Percentiles rank a stretch among this genome's conserved stretches.
These are phyloP conservation scores for Macquaria ambigua DNA, from an alignment of 2,113 vertebrate genomes.

Conservation along the genomic window DNA sequence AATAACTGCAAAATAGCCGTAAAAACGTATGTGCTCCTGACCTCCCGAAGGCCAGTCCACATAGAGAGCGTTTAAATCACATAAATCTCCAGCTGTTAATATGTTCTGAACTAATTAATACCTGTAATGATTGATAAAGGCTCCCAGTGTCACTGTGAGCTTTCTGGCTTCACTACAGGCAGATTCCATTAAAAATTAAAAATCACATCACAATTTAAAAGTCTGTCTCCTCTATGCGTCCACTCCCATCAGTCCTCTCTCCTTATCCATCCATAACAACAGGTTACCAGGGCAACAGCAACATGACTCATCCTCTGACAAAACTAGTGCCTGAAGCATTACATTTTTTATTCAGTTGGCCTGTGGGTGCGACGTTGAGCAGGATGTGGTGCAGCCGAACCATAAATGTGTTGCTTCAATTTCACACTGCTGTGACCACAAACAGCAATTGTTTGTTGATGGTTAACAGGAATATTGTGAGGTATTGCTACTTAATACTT, in stretches of 20 bases:
- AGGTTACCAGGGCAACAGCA: conserved; percentile 20
- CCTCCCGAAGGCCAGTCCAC: background rate
- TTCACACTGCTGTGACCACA: background rate
- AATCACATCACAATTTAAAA: background rate
- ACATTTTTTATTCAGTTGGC: conserved; percentile 11
- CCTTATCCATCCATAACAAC: background rate
- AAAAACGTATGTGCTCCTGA: background rate
- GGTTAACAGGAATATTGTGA: background rate
- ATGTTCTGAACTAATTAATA: too few species aligned
- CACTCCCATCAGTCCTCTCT: background rate
- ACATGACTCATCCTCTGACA: background rate
- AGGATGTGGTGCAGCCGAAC: background rate
- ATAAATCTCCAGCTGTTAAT: too few species aligned
- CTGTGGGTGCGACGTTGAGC: background rate
- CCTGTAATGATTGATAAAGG: too few species aligned
- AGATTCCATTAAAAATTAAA: too few species aligned
- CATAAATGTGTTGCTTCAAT: background rate
- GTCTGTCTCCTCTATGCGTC: background rate
- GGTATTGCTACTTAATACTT: background rate
- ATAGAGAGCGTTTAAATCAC: background rate
- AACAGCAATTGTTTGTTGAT: background rate
- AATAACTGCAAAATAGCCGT: background rate
- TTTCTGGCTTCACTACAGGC: too few species aligned
- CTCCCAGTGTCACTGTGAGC: too few species aligned
- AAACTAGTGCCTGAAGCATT: background rate